Conservation (phyloP, 2,797 vertebrate genomes). For the Knipowitschia caucasica region DNA sequence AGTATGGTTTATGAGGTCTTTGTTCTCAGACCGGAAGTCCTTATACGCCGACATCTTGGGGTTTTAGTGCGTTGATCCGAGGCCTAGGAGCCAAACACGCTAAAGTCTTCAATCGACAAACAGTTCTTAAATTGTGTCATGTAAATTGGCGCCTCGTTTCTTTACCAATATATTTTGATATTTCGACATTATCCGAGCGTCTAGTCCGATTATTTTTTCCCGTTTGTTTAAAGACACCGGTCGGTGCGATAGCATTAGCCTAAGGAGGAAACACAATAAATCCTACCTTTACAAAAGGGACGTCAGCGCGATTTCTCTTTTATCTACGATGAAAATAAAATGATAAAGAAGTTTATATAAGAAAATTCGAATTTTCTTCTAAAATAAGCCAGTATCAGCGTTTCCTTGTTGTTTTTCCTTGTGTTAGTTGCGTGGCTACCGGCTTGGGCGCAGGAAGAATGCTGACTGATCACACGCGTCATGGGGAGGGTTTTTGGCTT, state of each 20-base stretch:
- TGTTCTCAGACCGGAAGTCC: slow-evolving; percentile 68
- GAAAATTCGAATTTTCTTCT: slow-evolving; percentile 1
- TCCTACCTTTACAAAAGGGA: slow-evolving; percentile 61
- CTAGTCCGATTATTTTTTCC: background rate
- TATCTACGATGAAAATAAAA: slow-evolving; percentile 13
- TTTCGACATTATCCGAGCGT: fast-evolving
- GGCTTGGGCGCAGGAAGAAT: slow-evolving; percentile 34
- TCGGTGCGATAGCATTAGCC: slow-evolving; percentile 27
- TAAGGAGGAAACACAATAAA: slow-evolving; percentile 1
- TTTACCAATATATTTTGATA: background rate
- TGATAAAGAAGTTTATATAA: slow-evolving; percentile 2
- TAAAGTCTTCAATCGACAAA: background rate
- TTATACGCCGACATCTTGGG: slow-evolving; percentile 47
- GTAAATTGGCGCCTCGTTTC: fast-evolving
- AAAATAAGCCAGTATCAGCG: background rate
- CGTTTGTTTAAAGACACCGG: slow-evolving; percentile 11
- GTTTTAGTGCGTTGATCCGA: slow-evolving; percentile 40
- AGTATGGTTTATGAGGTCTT: slow-evolving; percentile 58
- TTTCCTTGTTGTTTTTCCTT: slow-evolving; percentile 1
- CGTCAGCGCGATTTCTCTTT: slow-evolving; percentile 50
- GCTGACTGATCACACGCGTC: slow-evolving; percentile 56
- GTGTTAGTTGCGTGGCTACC: slow-evolving; percentile 1
- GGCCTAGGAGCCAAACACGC: slow-evolving; percentile 29
- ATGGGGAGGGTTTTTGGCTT: slow-evolving; percentile 39
- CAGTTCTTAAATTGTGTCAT: fast-evolving